Evolutionary conservation across 2,113 vertebrate genomes (phyloP), one percentile per base, ranked within the genome.

Genomic region (Cygnus buccinator): DNA sequence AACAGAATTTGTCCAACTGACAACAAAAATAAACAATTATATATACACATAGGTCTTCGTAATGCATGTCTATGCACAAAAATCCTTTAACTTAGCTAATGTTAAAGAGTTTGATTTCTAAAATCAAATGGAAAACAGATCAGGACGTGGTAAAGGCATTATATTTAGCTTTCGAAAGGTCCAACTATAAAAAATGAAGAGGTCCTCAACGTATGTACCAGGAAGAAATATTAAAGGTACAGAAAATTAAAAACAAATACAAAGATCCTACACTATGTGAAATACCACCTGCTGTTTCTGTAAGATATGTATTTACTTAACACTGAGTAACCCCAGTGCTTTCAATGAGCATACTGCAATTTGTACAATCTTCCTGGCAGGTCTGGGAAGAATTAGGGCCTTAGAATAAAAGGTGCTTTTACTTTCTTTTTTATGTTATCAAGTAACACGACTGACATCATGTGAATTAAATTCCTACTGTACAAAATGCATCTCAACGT

Each of bases 1-100:
- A 92, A 85, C 6, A 79, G 55, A 89, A 88, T 93, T 82, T 92
- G 54, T 82, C 95, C 58, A 93, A 65, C 19, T 79, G 62, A 82
- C 35, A 84, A 54, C 79, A 90, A 78, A 76, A 93, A 70, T 21
- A 72, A 57, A 52, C 2, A 67, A 21, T 33, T 26, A 74, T 37
- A n/a, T 11, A 50, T 39, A 74, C 9, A 89, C 63, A 79, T 5
- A 70, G n/a, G 50, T 91, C 44, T 92, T 78, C 62, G n/a, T 52
- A 78, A 89, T 21, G 22, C 21, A 26, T n/a, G 11, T 75, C 57
- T 84, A 20, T 15, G 44, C 62, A 84, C 66, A 76, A 62, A 93
- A 87, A 58, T 74, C 35, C 50, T 82, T 89, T 35, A 63, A 25
- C 25, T 76, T 67, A 16, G 46, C 26, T 90, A 50, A 78, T 11